Percentiles rank a stretch among this genome's conserved stretches.
phyloP scores from a whole-genome alignment of 2,113 vertebrate species.

The Indicator indicator region DNA sequence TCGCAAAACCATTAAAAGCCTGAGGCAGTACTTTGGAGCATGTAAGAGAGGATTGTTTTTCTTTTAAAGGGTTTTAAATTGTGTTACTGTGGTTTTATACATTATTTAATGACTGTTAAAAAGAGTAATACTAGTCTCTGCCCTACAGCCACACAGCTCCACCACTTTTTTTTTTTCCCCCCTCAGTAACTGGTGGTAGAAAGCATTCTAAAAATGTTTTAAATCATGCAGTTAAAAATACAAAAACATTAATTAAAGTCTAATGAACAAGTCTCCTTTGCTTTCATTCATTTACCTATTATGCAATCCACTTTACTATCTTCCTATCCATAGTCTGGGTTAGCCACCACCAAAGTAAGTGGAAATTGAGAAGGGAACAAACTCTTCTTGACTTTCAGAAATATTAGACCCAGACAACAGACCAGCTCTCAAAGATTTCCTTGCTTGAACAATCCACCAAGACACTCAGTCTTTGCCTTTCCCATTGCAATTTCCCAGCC shows the following conservation, averaged over 20 bases:
- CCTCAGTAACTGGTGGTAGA: not conserved
- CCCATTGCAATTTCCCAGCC: not conserved
- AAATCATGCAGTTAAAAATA: constrained; percentile 4
- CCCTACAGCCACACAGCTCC: not conserved
- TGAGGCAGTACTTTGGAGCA: not conserved
- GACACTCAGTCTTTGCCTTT: not conserved
- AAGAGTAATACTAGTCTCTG: not conserved
- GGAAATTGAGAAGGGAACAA: not conserved
- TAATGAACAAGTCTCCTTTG: not conserved
- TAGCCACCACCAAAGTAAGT: not conserved
- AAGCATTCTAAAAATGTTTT: constrained; percentile 4
- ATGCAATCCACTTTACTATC: not conserved
- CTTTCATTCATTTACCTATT: not conserved
- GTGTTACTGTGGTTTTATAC: constrained; percentile 4
- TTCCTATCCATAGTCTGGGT: not conserved
- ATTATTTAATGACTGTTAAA: constrained; percentile 38
- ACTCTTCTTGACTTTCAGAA: not conserved
- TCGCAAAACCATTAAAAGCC: not conserved
- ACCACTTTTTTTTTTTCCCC: not conserved
- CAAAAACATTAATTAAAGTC: not conserved
- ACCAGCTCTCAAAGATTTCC: not conserved
- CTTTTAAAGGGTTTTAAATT: constrained; percentile 24
- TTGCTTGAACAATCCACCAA: not conserved
- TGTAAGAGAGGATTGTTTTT: not conserved
- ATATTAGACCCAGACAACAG: not conserved